Conservation (phyloP, 2,113 vertebrate genomes). For the Bettongia penicillata region DNA sequence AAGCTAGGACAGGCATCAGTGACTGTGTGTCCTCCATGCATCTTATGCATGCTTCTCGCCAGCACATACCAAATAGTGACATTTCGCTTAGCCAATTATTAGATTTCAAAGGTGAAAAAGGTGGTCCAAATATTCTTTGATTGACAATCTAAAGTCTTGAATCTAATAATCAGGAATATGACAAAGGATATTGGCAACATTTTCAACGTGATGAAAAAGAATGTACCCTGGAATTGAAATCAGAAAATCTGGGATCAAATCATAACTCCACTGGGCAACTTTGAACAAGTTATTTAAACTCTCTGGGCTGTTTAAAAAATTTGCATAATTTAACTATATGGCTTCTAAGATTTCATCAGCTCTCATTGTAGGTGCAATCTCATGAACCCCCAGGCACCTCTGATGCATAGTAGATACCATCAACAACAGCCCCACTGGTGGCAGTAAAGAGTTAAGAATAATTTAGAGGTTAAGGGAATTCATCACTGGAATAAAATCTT, state of each 20-base stretch:
- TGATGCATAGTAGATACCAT: not conserved
- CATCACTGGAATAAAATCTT: not conserved
- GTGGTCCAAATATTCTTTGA: not conserved
- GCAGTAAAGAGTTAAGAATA: not conserved
- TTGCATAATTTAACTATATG: not conserved
- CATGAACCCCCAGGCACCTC: not conserved
- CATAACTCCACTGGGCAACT: not conserved
- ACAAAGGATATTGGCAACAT: not conserved
- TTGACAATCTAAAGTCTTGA: not conserved
- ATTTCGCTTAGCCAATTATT: not conserved
- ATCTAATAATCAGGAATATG: not conserved
- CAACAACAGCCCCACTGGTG: not conserved
- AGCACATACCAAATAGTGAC: not conserved
- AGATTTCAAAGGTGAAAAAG: not conserved
- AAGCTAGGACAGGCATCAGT: not conserved
- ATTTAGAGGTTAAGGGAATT: not conserved
- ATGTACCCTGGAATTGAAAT: not conserved
- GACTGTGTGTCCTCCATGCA: not conserved
- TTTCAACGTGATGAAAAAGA: not conserved
- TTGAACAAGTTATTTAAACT: not conserved
- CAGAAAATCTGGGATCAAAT: not conserved
- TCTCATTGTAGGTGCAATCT: not conserved
- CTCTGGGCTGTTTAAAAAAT: not conserved
- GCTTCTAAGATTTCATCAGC: not conserved
- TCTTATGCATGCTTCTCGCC: not conserved